phyloP scores from a whole-genome alignment of 2,888 invertebrate species.

The Tipula lateralis region DNA sequence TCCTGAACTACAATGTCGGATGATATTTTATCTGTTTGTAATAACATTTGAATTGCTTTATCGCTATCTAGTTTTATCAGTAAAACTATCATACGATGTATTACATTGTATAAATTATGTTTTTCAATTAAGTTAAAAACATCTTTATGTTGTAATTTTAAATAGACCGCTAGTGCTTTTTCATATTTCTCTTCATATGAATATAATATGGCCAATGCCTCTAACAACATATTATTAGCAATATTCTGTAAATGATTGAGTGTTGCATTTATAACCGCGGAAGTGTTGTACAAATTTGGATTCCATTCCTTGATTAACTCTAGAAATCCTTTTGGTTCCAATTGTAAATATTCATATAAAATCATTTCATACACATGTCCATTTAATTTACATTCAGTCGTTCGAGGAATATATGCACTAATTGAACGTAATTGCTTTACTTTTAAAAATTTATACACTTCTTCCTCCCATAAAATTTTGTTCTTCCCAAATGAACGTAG shows the following conservation, averaged over 20 bases:
- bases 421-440: slow-evolving; percentile 75
- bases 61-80: slow-evolving; percentile 82
- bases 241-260: slow-evolving; percentile 72
- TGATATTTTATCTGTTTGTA: slow-evolving; percentile 68
- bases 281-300: slow-evolving; percentile 73
- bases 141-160: slow-evolving; percentile 82
- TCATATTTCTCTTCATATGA: slow-evolving; percentile 84
- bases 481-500: slow-evolving; percentile 76
- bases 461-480: slow-evolving; percentile 84
- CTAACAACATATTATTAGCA: slow-evolving; percentile 69
- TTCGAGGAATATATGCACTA: slow-evolving; percentile 73
- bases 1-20: slow-evolving; percentile 77
- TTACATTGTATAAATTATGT: slow-evolving; percentile 74
- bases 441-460: slow-evolving; percentile 83
- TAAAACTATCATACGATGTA: slow-evolving; percentile 81
- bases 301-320: slow-evolving; percentile 85
- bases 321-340: slow-evolving; percentile 76
- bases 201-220: slow-evolving; percentile 84
- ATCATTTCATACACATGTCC: slow-evolving; percentile 91
- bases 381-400: slow-evolving; percentile 65
- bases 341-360: slow-evolving; percentile 82
- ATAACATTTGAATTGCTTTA: slow-evolving; percentile 73
- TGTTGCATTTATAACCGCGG: slow-evolving; percentile 79
- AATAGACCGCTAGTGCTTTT: slow-evolving; percentile 84
- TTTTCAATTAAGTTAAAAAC: slow-evolving; percentile 83